phyloP scores from a whole-genome alignment of 2,888 invertebrate genomes.

The Pyralis farinalis region DNA sequence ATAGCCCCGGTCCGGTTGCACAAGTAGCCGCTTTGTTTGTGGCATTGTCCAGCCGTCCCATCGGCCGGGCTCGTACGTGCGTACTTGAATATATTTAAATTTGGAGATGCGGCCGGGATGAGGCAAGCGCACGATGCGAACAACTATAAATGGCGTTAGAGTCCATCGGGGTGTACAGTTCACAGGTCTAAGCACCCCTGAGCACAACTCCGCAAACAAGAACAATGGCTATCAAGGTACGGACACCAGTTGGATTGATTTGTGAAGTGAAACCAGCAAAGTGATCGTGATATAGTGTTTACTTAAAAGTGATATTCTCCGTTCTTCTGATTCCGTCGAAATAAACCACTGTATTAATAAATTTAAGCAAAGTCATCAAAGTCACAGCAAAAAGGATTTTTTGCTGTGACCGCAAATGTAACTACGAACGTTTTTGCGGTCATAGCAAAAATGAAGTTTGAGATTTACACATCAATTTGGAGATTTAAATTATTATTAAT shows the following conservation, averaged over 20 bases:
- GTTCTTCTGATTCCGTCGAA: background rate
- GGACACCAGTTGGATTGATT: conserved; percentile 36
- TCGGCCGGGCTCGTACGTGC: conserved; percentile 66
- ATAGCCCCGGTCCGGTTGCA: conserved; percentile 61
- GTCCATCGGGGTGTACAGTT: conserved; percentile 63
- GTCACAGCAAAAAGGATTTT: background rate
- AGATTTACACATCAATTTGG: background rate
- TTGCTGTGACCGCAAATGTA: no score
- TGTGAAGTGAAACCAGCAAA: conserved; percentile 27
- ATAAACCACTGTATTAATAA: no score
- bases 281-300: conserved; percentile 20
- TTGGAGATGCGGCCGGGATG: conserved; percentile 77
- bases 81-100: conserved; percentile 81
- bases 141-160: conserved; percentile 67
- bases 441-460: background rate
- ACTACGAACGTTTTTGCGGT: no score
- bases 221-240: conserved; percentile 75
- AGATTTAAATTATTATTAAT: background rate
- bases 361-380: background rate
- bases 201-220: conserved; percentile 50
- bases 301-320: background rate
- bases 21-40: conserved; percentile 69
- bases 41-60: conserved; percentile 73
- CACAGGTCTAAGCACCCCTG: conserved; percentile 59
- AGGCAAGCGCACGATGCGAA: conserved; percentile 55